Base-by-base conservation (phyloP, 2,113 vertebrate genomes). In the Halcyon malimbica region DNA sequence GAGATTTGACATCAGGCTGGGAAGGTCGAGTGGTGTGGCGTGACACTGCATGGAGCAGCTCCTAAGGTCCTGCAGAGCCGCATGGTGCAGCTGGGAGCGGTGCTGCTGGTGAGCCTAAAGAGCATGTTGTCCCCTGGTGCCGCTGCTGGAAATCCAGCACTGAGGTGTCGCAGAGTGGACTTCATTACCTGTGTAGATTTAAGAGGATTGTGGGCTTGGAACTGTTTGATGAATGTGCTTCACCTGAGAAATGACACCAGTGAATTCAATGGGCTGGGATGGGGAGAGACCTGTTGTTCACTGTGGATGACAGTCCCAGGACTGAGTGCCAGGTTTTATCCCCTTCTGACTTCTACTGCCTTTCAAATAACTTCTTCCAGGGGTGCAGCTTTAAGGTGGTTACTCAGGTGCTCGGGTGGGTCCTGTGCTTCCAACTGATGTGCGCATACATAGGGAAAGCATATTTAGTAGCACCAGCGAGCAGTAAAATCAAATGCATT, bases 71-170 rank as follows among this genome's bases (percentile, higher is more conserved):
- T 41, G 73, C 53, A 25, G 17, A 83, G 48, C 29, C 0, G 0
- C 3, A 0, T 6, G 56, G 31, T 13, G 46, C 53, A 42, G 53
- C 37, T 4, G 9, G 31, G 31, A 41, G 6, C 15, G 5, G 20
- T 13, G 50, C 57, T 53, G 44, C 35, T 3, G 7, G 17, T 4
- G 29, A 73, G 50, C 25, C n/a, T 10, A 21, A 64, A 69, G 65
- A 51, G 39, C 7, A 0, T 0, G 0, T 29, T 37, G 33, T 20
- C 3, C 28, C 19, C 29, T 1, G 5, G 18, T 74, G 29, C 33
- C 11, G 0, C 1, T 4, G 12, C 15, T 68, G 51, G 44, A 53
- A 26, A 33, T 63, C 13, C 33, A 57, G 28, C 41, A 23, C 54
- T 14, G 63, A 48, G 14, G 16, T 48, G 50, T 67, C 53, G n/a